Evolutionary conservation across 2,888 invertebrate genomes (phyloP), one percentile per base, ranked within the genome.

Genomic region (Sympetrum striolatum): DNA sequence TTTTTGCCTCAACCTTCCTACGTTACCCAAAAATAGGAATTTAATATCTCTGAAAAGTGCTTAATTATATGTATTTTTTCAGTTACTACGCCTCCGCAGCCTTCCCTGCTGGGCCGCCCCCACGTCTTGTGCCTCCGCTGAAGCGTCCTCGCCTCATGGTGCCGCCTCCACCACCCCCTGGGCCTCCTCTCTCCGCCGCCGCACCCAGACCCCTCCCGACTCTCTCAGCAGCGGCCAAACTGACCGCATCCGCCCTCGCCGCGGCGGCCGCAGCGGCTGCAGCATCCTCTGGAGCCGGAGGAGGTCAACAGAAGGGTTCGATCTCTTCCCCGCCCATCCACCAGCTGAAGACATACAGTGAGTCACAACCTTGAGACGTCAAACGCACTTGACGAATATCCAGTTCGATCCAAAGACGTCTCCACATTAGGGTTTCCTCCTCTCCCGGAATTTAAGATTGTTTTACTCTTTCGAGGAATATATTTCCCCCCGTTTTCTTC

Each of bases 291-390:
- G 86, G 37, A 58, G 86, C 86, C 86, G 64, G 22, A 22, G 86
- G 60, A 5, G 80, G 80, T 37, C 80, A 80, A 22, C 86, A 86
- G 35, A 92, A 94, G 94, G 92, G 93, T 93, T 81, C 94, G 93
- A 92, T 93, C 94, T 91, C 93, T 91, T 81, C 90, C n/a, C 94
- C 94, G 91, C 94, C 94, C 91, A 93, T 95, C 92, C 95, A 95
- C 93, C 95, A 96, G 93, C 95, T 96, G 92, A 96, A 96, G 95
- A 95, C 95, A 92, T 96, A 96, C 94, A 96, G 96, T 96, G 94
- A 96, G 96, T 31, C 25, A 0, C 18, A 3, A 25, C 73, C 73
- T 14, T 15, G 2, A 10, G 25, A 25, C 31, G 73, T 31, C 73
- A 73, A n/a, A 31, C 31, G 14, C 73, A 31, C 73, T 31, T n/a